Percentiles rank a stretch among this genome's conserved stretches.
phyloP scores from a whole-genome alignment of 2,113 vertebrate genomes.

The Delphinus delphis region DNA sequence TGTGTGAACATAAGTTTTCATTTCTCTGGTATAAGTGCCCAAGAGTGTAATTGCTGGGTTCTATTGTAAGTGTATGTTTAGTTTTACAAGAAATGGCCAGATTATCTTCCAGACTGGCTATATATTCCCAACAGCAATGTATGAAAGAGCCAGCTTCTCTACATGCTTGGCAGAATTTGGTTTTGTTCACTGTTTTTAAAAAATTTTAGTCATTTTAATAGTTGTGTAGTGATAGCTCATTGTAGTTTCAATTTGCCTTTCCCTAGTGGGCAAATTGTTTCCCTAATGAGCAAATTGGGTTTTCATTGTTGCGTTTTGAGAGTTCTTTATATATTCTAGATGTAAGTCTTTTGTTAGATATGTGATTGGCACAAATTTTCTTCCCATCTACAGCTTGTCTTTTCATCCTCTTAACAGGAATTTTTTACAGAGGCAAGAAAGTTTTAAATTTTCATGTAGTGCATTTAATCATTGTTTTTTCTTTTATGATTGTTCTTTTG shows the following conservation, averaged over 20 bases:
- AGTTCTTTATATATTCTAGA: background rate
- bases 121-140: background rate
- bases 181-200: background rate
- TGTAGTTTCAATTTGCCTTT: slow-evolving; percentile 18
- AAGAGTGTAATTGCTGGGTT: background rate
- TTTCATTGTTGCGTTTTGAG: background rate
- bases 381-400: background rate
- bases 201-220: background rate
- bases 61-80: background rate
- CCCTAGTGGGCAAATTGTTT: background rate
- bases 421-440: background rate
- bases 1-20: background rate
- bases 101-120: background rate
- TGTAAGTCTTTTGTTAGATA: background rate
- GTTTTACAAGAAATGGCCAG: background rate
- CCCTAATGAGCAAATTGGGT: background rate
- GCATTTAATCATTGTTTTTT: background rate
- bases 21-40: background rate
- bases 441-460: slow-evolving; percentile 4
- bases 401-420: background rate
- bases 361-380: background rate
- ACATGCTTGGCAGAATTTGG: background rate
- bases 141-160: background rate
- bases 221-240: background rate
- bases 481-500: background rate